Evolutionary conservation across 2,113 vertebrate species (phyloP).

Genomic region (Vulpes vulpes): DNA sequence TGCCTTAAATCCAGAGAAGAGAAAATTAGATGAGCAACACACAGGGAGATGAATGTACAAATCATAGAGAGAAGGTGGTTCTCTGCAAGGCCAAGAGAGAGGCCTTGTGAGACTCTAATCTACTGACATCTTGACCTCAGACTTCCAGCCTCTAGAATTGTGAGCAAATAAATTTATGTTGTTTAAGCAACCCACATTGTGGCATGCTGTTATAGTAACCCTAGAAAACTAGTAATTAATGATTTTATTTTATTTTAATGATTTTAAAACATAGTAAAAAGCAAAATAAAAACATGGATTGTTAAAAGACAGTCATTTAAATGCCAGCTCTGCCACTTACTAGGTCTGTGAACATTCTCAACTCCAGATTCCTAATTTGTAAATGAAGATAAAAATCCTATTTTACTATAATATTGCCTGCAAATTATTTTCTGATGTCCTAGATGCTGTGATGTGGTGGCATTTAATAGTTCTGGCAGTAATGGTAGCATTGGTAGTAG

Average conservation of each 20-base stretch:
- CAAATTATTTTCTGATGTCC: background rate
- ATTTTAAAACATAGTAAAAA: background rate
- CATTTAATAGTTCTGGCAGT: background rate
- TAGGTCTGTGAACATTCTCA: background rate
- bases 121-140: background rate
- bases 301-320: background rate
- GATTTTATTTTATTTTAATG: background rate
- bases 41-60: background rate
- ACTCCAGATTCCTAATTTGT: background rate
- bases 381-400: background rate
- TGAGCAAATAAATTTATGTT: background rate
- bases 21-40: background rate
- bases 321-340: background rate
- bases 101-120: background rate
- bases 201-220: background rate
- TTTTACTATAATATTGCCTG: background rate
- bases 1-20: background rate
- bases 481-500: background rate
- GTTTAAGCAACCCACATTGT: background rate
- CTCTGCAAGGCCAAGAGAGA: background rate
- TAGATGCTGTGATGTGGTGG: background rate
- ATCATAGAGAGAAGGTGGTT: background rate
- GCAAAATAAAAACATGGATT: background rate
- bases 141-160: background rate
- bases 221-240: background rate